Percentiles rank a stretch among this genome's conserved stretches.
phyloP scores from a whole-genome alignment of 2,797 vertebrate species.

The Sebastes nivosus region DNA sequence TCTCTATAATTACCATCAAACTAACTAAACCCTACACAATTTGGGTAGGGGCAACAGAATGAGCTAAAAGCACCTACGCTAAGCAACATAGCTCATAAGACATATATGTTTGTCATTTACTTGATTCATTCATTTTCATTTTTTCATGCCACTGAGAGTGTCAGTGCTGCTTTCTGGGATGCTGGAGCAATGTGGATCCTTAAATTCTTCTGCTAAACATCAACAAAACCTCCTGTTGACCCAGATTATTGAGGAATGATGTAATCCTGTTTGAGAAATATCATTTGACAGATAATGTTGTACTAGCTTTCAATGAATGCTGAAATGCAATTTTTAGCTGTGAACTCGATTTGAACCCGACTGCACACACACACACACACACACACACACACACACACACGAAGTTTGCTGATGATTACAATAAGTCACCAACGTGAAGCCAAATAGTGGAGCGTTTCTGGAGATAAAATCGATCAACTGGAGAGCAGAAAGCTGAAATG shows the following conservation, averaged over 20 bases:
- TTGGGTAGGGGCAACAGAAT: neutral
- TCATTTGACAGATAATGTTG: neutral
- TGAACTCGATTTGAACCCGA: slow-evolving; percentile 47
- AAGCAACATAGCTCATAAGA: neutral
- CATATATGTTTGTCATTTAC: neutral
- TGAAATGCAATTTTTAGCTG: slow-evolving; percentile 1
- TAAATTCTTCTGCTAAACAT: neutral
- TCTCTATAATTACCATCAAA: neutral
- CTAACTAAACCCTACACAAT: neutral
- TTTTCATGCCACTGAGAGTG: neutral
- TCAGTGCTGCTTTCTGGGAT: neutral
- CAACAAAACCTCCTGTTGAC: slow-evolving; percentile 7
- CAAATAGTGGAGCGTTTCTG: neutral
- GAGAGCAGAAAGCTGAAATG: neutral
- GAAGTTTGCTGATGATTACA: slow-evolving; percentile 9
- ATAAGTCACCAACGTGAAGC: neutral
- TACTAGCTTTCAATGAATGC: neutral
- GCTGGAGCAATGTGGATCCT: neutral
- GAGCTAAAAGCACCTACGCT: neutral
- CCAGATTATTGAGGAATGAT: neutral
- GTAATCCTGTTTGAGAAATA: neutral
- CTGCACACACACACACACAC: neutral
- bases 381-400: neutral
- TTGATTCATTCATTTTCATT: neutral
- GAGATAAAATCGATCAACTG: neutral